Base-by-base conservation (phyloP, 2,113 vertebrate species). In the Pitta sordida region DNA sequence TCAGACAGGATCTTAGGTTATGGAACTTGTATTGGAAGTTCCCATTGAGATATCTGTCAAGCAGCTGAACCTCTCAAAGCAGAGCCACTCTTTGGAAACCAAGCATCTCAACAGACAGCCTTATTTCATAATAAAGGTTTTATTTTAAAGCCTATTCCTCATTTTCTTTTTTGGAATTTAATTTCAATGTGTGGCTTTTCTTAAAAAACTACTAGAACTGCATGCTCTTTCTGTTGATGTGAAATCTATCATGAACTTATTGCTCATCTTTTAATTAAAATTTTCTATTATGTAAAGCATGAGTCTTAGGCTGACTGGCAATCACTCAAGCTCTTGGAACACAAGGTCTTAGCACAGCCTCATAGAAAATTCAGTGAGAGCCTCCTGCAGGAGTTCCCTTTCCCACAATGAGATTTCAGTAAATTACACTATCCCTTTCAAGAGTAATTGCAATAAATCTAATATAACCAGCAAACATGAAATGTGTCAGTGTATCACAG, bases 391-490 rank as follows among this genome's bases (percentile, higher is more conserved):
- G 91, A 92, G 22, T 91, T 93, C n/a, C 60, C 69, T 83, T 86
- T 41, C 41, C 36, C 56, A 65, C 84, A 92, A 34, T 62, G 75
- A 95, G 83, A 84, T 95, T 95, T 90, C 86, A 73, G 63, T 75
- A 94, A 94, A 95, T 95, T 90, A 87, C 51, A n/a, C 67, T 65
- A 75, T 80, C 55, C 43, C 23, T 95, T 95, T 95, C 75, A 83
- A 85, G 67, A 88, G 68, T 83, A 93, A 96, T 95, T 94, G 69
- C 65, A 95, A 87, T 96, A 90, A 93, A 96, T 96, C 65, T 87
- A 74, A 52, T 82, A 65, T 59, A 67, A 91, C 52, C 69, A 83
- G 46, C 80, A 89, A 94, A 90, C 39, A 58, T 59, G 83, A 96
- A 94, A 78, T 87, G 83, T 84, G 78, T 69, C 90, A 89, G n/a